Evolutionary conservation across 2,797 vertebrate genomes (phyloP).

Genomic region (Platyrinchus mystaceus): DNA sequence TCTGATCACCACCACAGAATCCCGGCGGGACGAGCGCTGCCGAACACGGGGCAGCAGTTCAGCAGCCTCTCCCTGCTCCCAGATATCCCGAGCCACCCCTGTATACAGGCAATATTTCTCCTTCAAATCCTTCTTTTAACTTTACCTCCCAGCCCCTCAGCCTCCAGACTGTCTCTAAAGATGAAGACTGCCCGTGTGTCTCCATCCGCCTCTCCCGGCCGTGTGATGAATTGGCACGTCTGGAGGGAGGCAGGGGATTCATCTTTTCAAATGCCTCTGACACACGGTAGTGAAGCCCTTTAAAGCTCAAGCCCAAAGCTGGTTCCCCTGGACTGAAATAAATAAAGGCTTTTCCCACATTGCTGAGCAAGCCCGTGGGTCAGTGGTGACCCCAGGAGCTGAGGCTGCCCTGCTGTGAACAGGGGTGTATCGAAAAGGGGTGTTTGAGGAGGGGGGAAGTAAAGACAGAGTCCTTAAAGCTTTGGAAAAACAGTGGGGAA

Average conservation of each 20-base stretch:
- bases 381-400: background rate
- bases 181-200: background rate
- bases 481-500: background rate
- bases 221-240: background rate
- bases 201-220: background rate
- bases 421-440: rapidly evolving
- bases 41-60: rapidly evolving
- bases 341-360: background rate
- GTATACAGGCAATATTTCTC: background rate
- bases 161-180: background rate
- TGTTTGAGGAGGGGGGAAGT: background rate
- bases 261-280: background rate
- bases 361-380: background rate
- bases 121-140: background rate
- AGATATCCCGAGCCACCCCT: background rate
- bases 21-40: rapidly evolving
- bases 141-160: background rate
- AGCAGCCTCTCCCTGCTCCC: background rate
- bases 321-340: background rate
- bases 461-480: background rate
- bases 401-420: background rate
- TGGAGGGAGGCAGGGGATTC: background rate
- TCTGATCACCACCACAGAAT: background rate
- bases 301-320: background rate
- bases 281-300: background rate